These are phyloP conservation scores for Rhizoglyphus robini DNA, from an alignment of 1,140 invertebrate species.

Conservation along the genomic window DNA sequence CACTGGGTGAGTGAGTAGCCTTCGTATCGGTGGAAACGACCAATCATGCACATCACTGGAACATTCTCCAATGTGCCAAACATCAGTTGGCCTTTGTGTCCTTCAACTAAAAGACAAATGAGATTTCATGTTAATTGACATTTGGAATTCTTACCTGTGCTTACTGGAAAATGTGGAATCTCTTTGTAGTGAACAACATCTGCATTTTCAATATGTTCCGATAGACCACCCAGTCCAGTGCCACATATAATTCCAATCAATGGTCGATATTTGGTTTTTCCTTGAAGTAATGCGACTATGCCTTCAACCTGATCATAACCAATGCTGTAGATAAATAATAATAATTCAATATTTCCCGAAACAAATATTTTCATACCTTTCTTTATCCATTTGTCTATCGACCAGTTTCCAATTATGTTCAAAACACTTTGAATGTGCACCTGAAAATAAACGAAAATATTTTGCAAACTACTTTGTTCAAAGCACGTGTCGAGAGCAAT, in stretches of 20 bases:
- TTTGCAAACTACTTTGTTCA: too few relatives aligned
- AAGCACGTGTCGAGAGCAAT: too few relatives aligned
- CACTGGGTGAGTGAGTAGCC: constrained; percentile 68
- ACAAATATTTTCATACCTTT: too few relatives aligned
- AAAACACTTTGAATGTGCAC: too few relatives aligned
- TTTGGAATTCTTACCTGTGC: constrained; percentile 45
- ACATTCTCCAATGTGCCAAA: constrained; percentile 66
- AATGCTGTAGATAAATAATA: neutral
- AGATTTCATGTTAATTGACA: neutral
- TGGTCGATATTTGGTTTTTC: constrained; percentile 37
- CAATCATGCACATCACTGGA: constrained; percentile 83
- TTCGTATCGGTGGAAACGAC: constrained; percentile 88
- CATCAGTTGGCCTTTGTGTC: constrained; percentile 74
- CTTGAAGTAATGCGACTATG: constrained; percentile 2
- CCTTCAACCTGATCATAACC: constrained; percentile 11
- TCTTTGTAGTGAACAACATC: constrained; percentile 64
- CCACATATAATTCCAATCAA: constrained; percentile 87
- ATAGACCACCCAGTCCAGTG: constrained; percentile 72
- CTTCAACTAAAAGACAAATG: constrained; percentile 54
- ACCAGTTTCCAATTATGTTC: too few relatives aligned
- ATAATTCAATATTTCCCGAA: too few relatives aligned
- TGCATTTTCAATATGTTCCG: constrained; percentile 57
- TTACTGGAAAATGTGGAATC: constrained; percentile 79
- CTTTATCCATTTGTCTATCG: too few relatives aligned
- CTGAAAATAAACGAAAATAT: too few relatives aligned